Base-by-base conservation (phyloP, 2,797 vertebrate species). In the Tachyglossus aculeatus region DNA sequence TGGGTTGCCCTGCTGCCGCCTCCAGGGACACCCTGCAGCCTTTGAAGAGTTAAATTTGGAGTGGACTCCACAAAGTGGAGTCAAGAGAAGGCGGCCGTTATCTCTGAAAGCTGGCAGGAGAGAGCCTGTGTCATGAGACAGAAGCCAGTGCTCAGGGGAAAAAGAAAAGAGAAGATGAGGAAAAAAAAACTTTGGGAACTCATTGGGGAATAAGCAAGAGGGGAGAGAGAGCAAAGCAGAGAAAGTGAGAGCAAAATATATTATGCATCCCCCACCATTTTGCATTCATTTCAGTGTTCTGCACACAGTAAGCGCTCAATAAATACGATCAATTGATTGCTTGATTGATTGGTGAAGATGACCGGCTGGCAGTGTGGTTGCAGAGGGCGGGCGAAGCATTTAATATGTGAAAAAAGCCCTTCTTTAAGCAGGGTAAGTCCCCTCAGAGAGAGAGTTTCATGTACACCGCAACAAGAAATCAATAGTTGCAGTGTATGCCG, bases 241-340 rank as follows among this genome's bases (percentile, higher is more conserved):
- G 41, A 38, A 34, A 69, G 50, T 67, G 9, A 51, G 78, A 63
- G 72, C 81, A 74, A 15, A 18, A 19, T 0, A 40, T 75, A 74
- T 87, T 82, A 82, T 63, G 43, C 88, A 82, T 82, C 84, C 72
- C 78, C 75, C 71, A 77, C 77, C 12, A 0, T 77, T 75, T 65
- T 65, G 67, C 74, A 7, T 18, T 76, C 67, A 75, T 80, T n/a
- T n/a, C n/a, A n/a, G n/a, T n/a, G n/a, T n/a, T n/a, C n/a, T n/a
- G n/a, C n/a, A n/a, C n/a, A n/a, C n/a, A n/a, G n/a, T n/a, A n/a
- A n/a, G n/a, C n/a, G n/a, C n/a, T n/a, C n/a, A n/a, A n/a, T n/a
- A n/a, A n/a, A n/a, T n/a, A n/a, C n/a, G n/a, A n/a, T n/a, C n/a
- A n/a, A n/a, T n/a, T n/a, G n/a, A n/a, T 81, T 57, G 68, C 68